phyloP scores from a whole-genome alignment of 1,140 invertebrate species.

The Caerostris darwini region DNA sequence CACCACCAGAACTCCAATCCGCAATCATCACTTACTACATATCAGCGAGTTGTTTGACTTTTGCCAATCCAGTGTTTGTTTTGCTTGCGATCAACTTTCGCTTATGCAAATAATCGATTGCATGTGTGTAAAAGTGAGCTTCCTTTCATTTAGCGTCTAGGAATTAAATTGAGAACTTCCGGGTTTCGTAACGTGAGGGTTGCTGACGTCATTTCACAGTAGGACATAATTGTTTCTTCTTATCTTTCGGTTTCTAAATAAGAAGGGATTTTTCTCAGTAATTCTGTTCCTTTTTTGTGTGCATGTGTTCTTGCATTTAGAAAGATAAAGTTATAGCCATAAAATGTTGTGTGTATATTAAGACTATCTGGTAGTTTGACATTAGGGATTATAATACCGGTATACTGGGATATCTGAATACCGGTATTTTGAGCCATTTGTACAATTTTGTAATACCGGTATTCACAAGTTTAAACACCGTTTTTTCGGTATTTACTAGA shows the following conservation, averaged over 20 bases:
- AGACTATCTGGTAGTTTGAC: too few species aligned
- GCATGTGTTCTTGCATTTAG: too few species aligned
- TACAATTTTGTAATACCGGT: too few species aligned
- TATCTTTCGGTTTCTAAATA: background rate
- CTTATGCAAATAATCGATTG: background rate
- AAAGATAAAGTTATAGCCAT: too few species aligned
- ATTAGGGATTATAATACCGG: too few species aligned
- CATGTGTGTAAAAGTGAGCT: background rate
- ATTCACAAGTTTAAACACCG: too few species aligned
- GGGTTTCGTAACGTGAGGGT: background rate
- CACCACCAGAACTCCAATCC: too few species aligned
- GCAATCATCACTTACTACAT: background rate
- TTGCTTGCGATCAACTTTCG: background rate
- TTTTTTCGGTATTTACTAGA: too few species aligned
- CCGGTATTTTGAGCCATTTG: too few species aligned
- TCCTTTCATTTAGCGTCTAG: background rate
- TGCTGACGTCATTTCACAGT: background rate
- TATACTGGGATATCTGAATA: too few species aligned
- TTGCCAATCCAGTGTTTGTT: background rate
- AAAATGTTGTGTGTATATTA: too few species aligned
- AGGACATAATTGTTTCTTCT: background rate
- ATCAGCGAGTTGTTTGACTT: background rate
- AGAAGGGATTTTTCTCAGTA: background rate
- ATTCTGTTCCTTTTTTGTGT: too few species aligned
- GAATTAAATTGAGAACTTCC: constrained; percentile 11